phyloP scores from a whole-genome alignment of 2,888 invertebrate genomes.

The Sycophila texana region DNA sequence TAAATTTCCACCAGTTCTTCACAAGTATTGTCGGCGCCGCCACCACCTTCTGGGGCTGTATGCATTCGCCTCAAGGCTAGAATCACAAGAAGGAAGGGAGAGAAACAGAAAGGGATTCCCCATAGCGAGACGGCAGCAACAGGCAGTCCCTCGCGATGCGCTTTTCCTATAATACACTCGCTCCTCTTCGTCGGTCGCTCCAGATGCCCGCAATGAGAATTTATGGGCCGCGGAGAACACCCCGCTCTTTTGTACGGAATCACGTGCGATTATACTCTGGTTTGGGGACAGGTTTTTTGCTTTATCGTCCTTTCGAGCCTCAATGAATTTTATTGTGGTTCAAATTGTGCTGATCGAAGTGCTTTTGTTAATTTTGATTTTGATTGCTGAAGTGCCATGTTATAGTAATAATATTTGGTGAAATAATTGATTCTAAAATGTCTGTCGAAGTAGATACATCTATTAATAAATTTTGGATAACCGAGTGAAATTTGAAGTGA shows the following conservation, averaged over 20 bases:
- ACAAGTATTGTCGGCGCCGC: slow-evolving; percentile 11
- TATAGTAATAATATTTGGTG: no score
- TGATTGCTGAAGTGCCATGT: no score
- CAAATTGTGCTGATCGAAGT: no score
- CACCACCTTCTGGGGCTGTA: slow-evolving; percentile 23
- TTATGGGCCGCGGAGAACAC: slow-evolving; percentile 29
- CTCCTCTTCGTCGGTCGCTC: not conserved
- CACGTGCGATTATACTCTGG: slow-evolving; percentile 20
- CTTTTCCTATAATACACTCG: slow-evolving; percentile 55
- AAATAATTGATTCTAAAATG: slow-evolving; percentile 34
- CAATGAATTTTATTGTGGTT: no score
- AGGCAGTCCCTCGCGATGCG: slow-evolving; percentile 47
- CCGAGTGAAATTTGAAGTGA: slow-evolving; percentile 5
- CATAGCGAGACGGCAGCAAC: slow-evolving; percentile 47
- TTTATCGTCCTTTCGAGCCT: no score
- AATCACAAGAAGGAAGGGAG: slow-evolving; percentile 31
- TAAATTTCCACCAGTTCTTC: slow-evolving; percentile 37
- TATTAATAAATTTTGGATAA: no score
- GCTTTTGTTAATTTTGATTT: no score
- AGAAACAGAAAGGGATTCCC: slow-evolving; percentile 32
- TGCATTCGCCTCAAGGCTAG: slow-evolving; percentile 20
- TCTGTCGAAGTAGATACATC: slow-evolving; percentile 17
- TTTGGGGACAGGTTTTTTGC: slow-evolving; percentile 4
- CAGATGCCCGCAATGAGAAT: slow-evolving; percentile 46
- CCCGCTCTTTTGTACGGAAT: slow-evolving; percentile 6